Evolutionary conservation across 2,888 invertebrate species (phyloP).

Genomic region (Pristionchus entomophagus): DNA sequence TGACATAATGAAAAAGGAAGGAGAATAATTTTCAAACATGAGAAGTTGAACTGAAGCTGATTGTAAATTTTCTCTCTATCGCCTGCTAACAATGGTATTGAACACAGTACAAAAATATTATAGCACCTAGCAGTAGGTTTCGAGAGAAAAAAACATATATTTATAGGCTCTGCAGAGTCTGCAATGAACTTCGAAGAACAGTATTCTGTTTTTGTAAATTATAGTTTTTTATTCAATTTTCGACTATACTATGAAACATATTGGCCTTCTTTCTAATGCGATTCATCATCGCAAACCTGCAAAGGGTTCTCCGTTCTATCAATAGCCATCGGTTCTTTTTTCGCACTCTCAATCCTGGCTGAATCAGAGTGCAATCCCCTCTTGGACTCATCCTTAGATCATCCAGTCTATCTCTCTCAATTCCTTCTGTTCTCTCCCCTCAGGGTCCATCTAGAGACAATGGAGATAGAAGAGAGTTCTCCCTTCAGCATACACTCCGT

Average conservation of each 20-base stretch:
- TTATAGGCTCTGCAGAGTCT: no score
- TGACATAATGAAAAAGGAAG: no score
- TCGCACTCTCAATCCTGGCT: neutral
- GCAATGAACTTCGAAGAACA: no score
- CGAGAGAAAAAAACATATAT: no score
- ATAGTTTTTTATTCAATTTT: no score
- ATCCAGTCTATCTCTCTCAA: neutral
- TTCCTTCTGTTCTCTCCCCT: neutral
- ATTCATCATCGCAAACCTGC: neutral
- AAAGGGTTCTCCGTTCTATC: conserved; percentile 17
- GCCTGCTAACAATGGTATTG: no score
- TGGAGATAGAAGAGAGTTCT: neutral
- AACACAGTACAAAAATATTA: neutral
- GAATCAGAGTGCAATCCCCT: conserved; percentile 30
- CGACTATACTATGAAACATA: neutral
- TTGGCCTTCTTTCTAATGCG: neutral
- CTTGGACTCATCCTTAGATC: neutral
- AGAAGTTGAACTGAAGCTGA: no score
- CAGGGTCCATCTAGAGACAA: neutral
- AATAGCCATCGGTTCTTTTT: conserved; percentile 20
- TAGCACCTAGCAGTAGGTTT: no score
- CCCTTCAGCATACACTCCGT: neutral
- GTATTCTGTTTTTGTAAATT: no score
- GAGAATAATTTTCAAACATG: no score
- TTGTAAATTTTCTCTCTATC: no score